Evolutionary conservation across 2,888 invertebrate genomes (phyloP), one percentile per base, ranked within the genome.

Genomic region (Blera fallax): DNA sequence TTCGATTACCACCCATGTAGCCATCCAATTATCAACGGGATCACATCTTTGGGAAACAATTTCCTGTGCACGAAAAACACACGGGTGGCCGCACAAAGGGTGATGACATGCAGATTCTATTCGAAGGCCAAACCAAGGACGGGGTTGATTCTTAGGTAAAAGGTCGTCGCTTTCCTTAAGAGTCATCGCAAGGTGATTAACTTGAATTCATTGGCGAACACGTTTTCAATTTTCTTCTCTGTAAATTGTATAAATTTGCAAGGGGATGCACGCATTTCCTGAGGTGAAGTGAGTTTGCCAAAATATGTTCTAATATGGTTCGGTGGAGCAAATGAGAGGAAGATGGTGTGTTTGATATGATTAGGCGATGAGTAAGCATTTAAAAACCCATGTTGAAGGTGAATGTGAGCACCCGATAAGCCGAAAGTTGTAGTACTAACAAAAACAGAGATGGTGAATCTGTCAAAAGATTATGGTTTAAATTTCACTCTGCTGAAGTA

Each of bases 131-230:
- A 27, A 54, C 29, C 21, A 45, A 16, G 32, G 32, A 6, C 32
- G 11, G 32, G 18, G 5, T 14, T 7, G 16, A 32, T 54, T 29
- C 10, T 54, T 54, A 16, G 24, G 29, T 7, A n/a, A 52, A 52
- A 45, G 60, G 60, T 27, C 62, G 62, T 45, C 29, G 27, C 4
- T 24, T 50, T 65, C 34, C 37, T 65, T 65, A 34, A 50, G 40
- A 67, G 67, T 67, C 67, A 67, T 67, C 37, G 37, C 16, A 27
- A 27, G 67, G 67, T 54, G 52, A 67, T 67, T 67, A 54, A 67
- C 27, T 67, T 54, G 11, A 40, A 67, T 27, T 50, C 65, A 37
- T 14, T 37, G 24, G 48, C 50, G 18, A 7, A 52, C 50, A 65
- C 65, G 40, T 54, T 67, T 67, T 67, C 54, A 52, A 67, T 67